Evolutionary conservation across 2,797 vertebrate genomes (phyloP).

Genomic region (Chromobotia macracanthus): DNA sequence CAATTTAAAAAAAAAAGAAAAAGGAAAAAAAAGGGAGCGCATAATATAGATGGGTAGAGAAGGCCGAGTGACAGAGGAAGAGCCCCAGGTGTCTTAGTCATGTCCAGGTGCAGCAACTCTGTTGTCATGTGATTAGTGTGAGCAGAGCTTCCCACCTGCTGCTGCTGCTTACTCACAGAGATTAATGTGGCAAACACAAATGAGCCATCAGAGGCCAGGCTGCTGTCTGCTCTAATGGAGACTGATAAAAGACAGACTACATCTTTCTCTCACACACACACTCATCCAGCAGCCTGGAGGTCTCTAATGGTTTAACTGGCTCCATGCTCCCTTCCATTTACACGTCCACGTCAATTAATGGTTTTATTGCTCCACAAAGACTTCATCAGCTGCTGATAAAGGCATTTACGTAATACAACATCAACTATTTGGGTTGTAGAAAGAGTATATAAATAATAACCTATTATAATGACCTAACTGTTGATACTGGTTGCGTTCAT

Average conservation of each 20-base stretch:
- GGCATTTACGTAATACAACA: not conserved
- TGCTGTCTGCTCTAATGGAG: slow-evolving; percentile 77
- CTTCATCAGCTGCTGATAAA: not conserved
- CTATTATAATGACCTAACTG: too few relatives aligned
- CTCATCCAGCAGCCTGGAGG: slow-evolving; percentile 66
- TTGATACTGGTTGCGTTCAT: too few relatives aligned
- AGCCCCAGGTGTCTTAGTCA: slow-evolving; percentile 47
- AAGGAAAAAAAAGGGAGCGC: not conserved
- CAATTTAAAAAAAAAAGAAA: not conserved
- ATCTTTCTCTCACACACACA: slow-evolving; percentile 64
- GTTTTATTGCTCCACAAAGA: slow-evolving; percentile 15
- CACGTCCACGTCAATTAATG: slow-evolving; percentile 63
- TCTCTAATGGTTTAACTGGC: slow-evolving; percentile 68
- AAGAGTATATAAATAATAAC: not conserved
- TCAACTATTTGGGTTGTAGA: not conserved
- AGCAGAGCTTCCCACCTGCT: slow-evolving; percentile 81
- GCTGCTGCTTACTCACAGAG: slow-evolving; percentile 77
- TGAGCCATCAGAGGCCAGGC: slow-evolving; percentile 61
- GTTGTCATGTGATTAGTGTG: slow-evolving; percentile 78
- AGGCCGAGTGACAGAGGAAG: slow-evolving; percentile 29
- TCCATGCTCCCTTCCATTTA: slow-evolving; percentile 71
- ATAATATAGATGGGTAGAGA: slow-evolving; percentile 14
- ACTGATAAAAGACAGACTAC: slow-evolving; percentile 84
- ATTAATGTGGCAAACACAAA: slow-evolving; percentile 78
- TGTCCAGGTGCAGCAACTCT: slow-evolving; percentile 78